phyloP scores from a whole-genome alignment of 2,797 vertebrate species.

The Manis javanica region DNA sequence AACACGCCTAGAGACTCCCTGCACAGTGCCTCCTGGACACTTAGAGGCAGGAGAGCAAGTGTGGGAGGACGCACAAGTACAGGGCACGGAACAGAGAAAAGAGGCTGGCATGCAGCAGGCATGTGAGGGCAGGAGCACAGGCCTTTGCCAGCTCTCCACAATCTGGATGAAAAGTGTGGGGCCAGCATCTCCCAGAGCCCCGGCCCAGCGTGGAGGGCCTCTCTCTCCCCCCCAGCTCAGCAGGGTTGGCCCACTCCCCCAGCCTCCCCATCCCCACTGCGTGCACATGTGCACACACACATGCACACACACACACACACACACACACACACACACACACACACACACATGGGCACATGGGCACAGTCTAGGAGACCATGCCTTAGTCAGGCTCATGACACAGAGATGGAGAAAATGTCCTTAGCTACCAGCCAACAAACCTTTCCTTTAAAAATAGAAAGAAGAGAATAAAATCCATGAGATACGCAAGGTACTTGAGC shows the following conservation, averaged over 20 bases:
- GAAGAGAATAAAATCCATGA: neutral
- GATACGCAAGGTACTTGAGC: neutral
- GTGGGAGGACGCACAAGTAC: too few species aligned
- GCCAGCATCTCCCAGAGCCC: neutral
- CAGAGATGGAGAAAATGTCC: neutral
- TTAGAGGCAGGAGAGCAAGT: too few species aligned
- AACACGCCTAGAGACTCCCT: neutral
- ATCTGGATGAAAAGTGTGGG: neutral
- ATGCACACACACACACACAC: neutral
- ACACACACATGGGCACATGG: neutral
- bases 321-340: neutral
- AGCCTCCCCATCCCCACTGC: too few species aligned
- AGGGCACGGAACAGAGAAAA: neutral
- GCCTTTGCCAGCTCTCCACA: neutral
- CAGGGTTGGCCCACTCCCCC: neutral
- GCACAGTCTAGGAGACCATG: neutral
- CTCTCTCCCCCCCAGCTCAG: neutral
- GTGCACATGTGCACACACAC: neutral
- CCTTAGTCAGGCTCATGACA: neutral
- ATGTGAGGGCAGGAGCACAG: neutral
- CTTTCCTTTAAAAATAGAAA: neutral
- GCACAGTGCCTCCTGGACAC: too few species aligned
- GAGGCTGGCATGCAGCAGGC: fast-evolving
- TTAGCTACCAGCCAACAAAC: neutral
- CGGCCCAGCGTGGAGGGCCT: neutral